Base-by-base conservation (phyloP, 2,888 invertebrate genomes). In the Cryptosula pallasiana region DNA sequence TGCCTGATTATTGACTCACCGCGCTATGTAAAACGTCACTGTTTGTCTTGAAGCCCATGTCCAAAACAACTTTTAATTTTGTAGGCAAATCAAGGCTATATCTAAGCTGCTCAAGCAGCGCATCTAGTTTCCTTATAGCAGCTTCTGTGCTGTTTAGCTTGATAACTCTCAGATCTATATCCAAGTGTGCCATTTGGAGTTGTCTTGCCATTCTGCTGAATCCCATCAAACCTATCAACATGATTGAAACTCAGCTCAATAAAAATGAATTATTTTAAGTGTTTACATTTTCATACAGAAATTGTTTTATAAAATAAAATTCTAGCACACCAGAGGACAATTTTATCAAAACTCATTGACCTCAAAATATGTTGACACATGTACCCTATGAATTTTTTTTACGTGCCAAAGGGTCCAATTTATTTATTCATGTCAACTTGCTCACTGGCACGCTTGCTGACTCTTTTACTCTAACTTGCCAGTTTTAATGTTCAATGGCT, bases 1-100 rank as follows among this genome's bases (percentile, higher is more conserved):
- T n/a, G n/a, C n/a, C n/a, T n/a, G n/a, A n/a, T n/a, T n/a, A 45
- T 9, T 45, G 25, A 63, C 63, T 70, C 29, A 70, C 70, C 35
- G 25, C 36, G 9, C n/a, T 25, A 45, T 70, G 16, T 23, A 70
- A n/a, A 3, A 70, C 13, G 13, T 36, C 70, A 25, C 2, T 23
- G 32, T 36, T 70, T 5, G 25, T 9, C 16, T 54, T 23, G 9
- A 45, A 13, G n/a, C 45, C 45, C 45, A 70, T 23, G 45, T 70
- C 70, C 27, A 70, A 23, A 36, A 70, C 36, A 5, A 70, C 45
- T n/a, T 70, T 70, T 45, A 45, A 45, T 20, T 45, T 45, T 45
- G 45, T 20, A 5, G 45, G 5, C 9, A 20, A 13, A 45, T 45
- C 20, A 45, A 45, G 45, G 45, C 45, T 45, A 32, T 63, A 63